A percentile compares a stretch with the other conserved stretches of the same genome.
Conservation (phyloP, 2,797 vertebrate species). For the Chiroxiphia lanceolata region DNA sequence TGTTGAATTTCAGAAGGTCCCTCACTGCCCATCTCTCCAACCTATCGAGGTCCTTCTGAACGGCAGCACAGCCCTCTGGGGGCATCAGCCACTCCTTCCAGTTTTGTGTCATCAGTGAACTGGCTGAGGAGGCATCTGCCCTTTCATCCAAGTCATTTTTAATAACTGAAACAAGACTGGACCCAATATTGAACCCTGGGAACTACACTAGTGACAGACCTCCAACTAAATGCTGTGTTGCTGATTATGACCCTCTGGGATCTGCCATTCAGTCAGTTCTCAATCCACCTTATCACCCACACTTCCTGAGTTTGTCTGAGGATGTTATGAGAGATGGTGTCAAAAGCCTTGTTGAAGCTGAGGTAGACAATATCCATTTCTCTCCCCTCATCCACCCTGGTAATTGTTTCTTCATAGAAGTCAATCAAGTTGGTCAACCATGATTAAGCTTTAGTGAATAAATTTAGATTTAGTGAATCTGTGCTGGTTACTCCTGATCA, state of each 20-base stretch:
- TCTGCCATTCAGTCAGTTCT: background rate
- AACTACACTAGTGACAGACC: too few species aligned
- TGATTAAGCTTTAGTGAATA: background rate
- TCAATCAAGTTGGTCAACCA: background rate
- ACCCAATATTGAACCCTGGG: background rate
- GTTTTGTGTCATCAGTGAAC: background rate
- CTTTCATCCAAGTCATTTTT: background rate
- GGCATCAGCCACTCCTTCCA: background rate
- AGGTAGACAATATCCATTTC: background rate
- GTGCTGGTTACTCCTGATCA: background rate
- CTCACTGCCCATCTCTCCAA: background rate
- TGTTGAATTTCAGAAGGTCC: background rate
- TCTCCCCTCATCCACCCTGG: too few species aligned
- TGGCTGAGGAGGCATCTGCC: too few species aligned
- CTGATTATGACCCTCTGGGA: rapidly evolving
- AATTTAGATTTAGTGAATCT: background rate
- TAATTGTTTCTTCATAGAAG: background rate
- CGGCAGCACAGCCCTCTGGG: background rate
- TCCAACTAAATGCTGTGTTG: background rate
- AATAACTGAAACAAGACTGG: background rate
- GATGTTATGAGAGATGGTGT: background rate
- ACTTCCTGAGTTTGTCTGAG: background rate
- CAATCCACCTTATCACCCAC: background rate
- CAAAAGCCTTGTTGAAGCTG: background rate
- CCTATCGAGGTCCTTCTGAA: rapidly evolving